These are phyloP conservation scores for Notothenia rossii DNA, from an alignment of 2,113 vertebrate genomes.

Conservation along the genomic window DNA sequence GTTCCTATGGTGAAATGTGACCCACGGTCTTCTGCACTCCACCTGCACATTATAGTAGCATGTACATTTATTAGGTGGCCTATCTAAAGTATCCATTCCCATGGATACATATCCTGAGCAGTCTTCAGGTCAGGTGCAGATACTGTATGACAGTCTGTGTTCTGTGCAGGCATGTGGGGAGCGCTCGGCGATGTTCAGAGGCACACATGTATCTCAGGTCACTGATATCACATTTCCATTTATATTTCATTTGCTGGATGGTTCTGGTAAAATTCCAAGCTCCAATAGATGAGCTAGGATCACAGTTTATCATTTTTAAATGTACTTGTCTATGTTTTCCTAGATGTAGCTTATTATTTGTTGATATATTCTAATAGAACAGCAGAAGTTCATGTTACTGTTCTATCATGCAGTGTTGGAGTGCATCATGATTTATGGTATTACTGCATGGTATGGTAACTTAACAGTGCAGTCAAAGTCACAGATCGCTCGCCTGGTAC, in stretches of 20 bases:
- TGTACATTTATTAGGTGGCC: conserved; percentile 4
- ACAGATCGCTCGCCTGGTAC: too few species aligned
- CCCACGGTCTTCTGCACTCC: conserved; percentile 2
- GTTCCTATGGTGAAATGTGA: conserved; percentile 13
- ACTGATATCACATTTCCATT: conserved; percentile 79
- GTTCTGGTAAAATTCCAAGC: neutral
- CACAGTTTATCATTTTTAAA: neutral
- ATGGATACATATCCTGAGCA: conserved; percentile 16
- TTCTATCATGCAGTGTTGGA: too few species aligned
- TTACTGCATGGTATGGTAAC: too few species aligned
- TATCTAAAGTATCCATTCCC: conserved; percentile 11
- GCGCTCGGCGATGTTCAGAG: conserved; percentile 34
- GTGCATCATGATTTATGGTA: too few species aligned
- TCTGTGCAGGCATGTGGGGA: conserved; percentile 55
- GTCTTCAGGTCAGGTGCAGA: conserved; percentile 20
- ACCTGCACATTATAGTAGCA: conserved; percentile 1
- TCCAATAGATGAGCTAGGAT: neutral
- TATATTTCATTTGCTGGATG: conserved; percentile 78
- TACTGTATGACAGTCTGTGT: neutral
- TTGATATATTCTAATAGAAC: neutral
- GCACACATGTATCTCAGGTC: conserved; percentile 59
- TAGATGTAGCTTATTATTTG: neutral
- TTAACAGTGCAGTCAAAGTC: too few species aligned
- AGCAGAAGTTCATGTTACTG: too few species aligned
- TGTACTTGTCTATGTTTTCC: neutral